These are phyloP conservation scores for Protodeltote pygarga DNA, from an alignment of 2,888 invertebrate genomes.

Conservation along the genomic window DNA sequence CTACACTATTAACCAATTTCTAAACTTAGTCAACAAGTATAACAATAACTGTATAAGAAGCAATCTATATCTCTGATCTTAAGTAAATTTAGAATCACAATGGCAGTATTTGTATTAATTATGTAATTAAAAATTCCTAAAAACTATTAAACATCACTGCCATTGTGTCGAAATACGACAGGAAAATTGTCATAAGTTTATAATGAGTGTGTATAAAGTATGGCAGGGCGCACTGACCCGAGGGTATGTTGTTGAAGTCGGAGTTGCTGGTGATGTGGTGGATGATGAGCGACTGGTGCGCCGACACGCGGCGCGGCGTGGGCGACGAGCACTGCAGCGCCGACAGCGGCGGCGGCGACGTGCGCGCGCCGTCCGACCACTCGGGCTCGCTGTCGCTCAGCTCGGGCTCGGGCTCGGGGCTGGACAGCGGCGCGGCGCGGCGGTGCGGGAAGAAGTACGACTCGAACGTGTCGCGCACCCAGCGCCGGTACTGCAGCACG, in stretches of 20 bases:
- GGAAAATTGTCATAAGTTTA: no score
- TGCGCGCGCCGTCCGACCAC: slow-evolving; percentile 70
- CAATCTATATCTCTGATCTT: no score
- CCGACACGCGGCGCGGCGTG: slow-evolving; percentile 81
- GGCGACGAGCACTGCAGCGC: slow-evolving; percentile 84
- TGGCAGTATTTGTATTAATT: no score
- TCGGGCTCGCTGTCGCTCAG: slow-evolving; percentile 63
- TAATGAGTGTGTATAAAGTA: no score
- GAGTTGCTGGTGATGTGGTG: slow-evolving; percentile 84
- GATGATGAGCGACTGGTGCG: slow-evolving; percentile 83
- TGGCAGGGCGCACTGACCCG: slow-evolving; percentile 55
- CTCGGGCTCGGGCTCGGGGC: slow-evolving; percentile 27
- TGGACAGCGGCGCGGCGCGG: slow-evolving; percentile 36
- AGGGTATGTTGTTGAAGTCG: slow-evolving; percentile 82
- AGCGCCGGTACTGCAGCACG: slow-evolving; percentile 89
- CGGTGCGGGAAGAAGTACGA: slow-evolving; percentile 76
- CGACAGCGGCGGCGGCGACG: slow-evolving; percentile 77
- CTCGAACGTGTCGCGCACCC: slow-evolving; percentile 81
- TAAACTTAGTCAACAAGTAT: no score
- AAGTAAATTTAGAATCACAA: no score
- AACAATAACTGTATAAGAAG: no score
- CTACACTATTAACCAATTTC: no score
- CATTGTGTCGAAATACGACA: no score
- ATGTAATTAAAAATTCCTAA: no score
- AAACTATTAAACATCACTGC: no score